A percentile compares a stretch with the other conserved stretches of the same genome.
Conservation (phyloP, 2,113 vertebrate genomes). For the Gasterosteus aculeatus region DNA sequence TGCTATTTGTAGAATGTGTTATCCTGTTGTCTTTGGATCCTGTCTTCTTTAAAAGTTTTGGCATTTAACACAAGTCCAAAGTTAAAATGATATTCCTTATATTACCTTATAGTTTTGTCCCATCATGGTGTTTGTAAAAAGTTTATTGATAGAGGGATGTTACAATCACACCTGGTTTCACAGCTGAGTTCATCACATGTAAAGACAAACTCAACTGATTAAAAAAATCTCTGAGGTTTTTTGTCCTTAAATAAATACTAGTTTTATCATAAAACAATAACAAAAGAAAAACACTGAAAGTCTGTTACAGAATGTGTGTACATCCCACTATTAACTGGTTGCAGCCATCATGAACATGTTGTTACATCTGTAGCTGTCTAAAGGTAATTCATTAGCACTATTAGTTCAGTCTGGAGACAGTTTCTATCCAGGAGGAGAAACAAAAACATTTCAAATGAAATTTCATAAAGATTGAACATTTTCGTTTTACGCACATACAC, state of each 20-base stretch:
- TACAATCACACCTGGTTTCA: background rate
- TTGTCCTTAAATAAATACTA: background rate
- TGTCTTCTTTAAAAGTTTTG: too few relatives aligned
- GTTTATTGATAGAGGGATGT: background rate
- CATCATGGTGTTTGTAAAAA: background rate
- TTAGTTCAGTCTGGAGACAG: slow-evolving; percentile 11
- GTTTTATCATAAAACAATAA: background rate
- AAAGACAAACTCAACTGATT: background rate
- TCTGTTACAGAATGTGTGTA: slow-evolving; percentile 19
- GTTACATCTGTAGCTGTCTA: slow-evolving; percentile 25
- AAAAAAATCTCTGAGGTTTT: background rate
- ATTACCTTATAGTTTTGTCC: background rate
- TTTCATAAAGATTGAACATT: slow-evolving; percentile 10
- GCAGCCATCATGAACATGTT: slow-evolving; percentile 2
- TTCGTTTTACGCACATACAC: slow-evolving; percentile 16
- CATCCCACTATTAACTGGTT: slow-evolving; percentile 11
- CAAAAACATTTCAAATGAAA: slow-evolving; percentile 19
- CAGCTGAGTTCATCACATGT: background rate
- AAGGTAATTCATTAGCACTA: slow-evolving; percentile 11
- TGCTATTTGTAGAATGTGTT: background rate
- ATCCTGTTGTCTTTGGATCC: background rate
- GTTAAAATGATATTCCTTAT: background rate
- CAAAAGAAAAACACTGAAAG: background rate
- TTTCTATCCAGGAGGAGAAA: background rate
- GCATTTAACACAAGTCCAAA: background rate